A percentile compares a stretch with the other conserved stretches of the same genome.
Conservation (phyloP, 2,113 vertebrate species). For the Cyrtonyx montezumae region DNA sequence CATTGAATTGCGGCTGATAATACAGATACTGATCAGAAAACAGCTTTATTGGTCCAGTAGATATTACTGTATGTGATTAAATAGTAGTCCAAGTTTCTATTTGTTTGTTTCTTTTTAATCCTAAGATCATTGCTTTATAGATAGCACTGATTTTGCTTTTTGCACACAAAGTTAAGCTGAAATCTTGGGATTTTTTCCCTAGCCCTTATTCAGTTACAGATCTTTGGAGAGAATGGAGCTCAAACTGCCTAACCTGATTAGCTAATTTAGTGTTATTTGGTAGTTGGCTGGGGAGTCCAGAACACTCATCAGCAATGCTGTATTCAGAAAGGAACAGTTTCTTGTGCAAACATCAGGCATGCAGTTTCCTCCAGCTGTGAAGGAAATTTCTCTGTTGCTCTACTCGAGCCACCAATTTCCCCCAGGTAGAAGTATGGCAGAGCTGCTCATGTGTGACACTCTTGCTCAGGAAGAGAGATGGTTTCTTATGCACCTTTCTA, state of each 20-base stretch:
- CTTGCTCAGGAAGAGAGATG: not conserved
- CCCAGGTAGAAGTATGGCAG: not conserved
- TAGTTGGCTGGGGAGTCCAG: not conserved
- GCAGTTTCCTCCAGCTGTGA: not conserved
- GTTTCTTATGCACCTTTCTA: not conserved
- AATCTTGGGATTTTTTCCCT: not conserved
- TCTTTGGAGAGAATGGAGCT: not conserved
- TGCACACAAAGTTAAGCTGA: not conserved
- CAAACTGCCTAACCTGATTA: not conserved
- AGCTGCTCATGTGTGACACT: not conserved
- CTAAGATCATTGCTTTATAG: not conserved
- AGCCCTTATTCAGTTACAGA: not conserved
- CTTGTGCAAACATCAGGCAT: not conserved
- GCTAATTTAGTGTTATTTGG: not conserved
- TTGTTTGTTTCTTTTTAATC: not conserved
- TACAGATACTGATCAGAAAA: not conserved
- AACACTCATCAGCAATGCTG: not conserved
- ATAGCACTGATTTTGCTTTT: not conserved
- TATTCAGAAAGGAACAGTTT: not conserved
- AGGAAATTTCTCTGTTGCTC: not conserved
- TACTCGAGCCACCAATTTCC: not conserved
- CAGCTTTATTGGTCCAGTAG: not conserved
- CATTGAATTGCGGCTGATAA: not conserved
- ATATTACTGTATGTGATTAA: not conserved
- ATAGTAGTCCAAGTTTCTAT: not conserved